Conservation (phyloP, 2,888 invertebrate species). For the Atherix ibis region DNA sequence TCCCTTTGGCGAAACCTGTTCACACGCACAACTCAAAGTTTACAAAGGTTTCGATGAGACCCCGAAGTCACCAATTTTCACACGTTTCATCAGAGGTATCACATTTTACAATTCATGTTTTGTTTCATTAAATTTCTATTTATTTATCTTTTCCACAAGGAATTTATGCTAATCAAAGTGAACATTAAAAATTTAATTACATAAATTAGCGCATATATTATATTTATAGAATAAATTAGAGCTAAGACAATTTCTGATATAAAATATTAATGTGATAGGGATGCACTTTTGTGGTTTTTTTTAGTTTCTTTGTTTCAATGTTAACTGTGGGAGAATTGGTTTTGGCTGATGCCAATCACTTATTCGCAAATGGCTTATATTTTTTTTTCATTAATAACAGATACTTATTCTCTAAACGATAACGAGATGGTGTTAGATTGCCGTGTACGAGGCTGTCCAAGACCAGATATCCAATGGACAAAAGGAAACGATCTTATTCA, state of each 20-base stretch:
- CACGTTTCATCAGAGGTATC: constrained; percentile 55
- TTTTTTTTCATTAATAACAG: constrained; percentile 30
- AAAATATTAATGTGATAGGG: too few relatives aligned
- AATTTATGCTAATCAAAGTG: too few relatives aligned
- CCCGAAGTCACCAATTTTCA: constrained; percentile 55
- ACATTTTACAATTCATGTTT: constrained; percentile 3
- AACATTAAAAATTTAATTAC: too few relatives aligned
- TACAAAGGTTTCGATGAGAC: constrained; percentile 56
- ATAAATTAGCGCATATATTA: too few relatives aligned
- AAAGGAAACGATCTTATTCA: constrained; percentile 47
- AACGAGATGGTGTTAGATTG: constrained; percentile 66
- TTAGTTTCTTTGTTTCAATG: too few relatives aligned
- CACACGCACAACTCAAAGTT: constrained; percentile 57
- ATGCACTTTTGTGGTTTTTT: too few relatives aligned
- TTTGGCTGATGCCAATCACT: too few relatives aligned
- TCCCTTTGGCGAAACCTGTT: constrained; percentile 50
- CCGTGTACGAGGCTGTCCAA: constrained; percentile 56
- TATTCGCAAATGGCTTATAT: neutral
- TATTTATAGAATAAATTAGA: too few relatives aligned
- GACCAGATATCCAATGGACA: constrained; percentile 58
- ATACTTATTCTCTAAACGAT: constrained; percentile 53
- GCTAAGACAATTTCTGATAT: too few relatives aligned
- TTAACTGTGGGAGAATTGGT: too few relatives aligned
- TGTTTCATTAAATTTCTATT: neutral
- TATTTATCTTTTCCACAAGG: too few relatives aligned